Percentiles rank a stretch among this genome's conserved stretches.
These are phyloP conservation scores for Sus scrofa DNA, from an alignment of 2,113 vertebrate genomes.

Conservation along the genomic window DNA sequence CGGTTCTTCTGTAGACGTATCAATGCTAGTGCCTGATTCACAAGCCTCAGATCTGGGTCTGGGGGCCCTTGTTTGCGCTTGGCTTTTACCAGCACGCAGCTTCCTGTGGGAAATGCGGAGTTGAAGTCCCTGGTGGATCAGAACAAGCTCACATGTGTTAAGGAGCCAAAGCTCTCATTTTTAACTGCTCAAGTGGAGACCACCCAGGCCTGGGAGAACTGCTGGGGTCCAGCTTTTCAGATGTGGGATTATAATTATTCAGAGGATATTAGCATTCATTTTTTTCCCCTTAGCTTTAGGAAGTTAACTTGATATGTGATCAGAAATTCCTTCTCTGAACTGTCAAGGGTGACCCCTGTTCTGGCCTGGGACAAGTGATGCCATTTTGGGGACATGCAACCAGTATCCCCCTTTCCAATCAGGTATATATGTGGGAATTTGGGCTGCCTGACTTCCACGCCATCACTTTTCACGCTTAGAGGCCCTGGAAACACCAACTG, in stretches of 20 bases:
- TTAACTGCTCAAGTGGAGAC: constrained; percentile 41
- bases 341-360: background rate
- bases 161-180: constrained; percentile 39
- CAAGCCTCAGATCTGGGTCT: background rate
- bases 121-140: background rate
- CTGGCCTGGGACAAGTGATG: background rate
- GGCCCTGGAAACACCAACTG: background rate
- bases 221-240: background rate
- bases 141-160: constrained; percentile 56
- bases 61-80: background rate
- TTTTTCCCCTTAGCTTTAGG: background rate
- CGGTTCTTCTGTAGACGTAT: background rate
- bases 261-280: constrained; percentile 16
- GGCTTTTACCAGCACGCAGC: background rate
- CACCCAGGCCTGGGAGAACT: constrained; percentile 58
- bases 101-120: background rate
- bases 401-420: background rate
- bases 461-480: background rate
- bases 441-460: background rate
- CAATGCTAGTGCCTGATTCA: background rate
- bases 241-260: constrained; percentile 27
- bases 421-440: background rate
- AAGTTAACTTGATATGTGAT: background rate
- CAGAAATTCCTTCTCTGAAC: background rate
- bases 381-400: background rate